Conservation (phyloP, 1,140 invertebrate genomes). For the Amphibalanus amphitrite region DNA sequence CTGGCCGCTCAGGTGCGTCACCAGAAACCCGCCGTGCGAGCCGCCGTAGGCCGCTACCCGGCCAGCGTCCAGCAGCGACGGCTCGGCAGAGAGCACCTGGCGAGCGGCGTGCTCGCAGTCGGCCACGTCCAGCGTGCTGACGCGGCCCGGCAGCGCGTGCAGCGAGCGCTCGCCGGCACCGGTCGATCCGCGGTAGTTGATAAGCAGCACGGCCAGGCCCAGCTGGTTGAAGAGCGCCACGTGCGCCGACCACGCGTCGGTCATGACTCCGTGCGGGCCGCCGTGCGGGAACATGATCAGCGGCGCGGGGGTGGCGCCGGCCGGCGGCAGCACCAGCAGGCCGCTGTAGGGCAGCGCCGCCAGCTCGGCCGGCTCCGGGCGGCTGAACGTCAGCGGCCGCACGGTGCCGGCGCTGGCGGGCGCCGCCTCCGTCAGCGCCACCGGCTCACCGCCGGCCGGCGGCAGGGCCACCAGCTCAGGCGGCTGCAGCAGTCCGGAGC, state of each 20-base stretch:
- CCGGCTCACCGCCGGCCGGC: background rate
- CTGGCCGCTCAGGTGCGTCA: slow-evolving; percentile 63
- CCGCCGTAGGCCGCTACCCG: slow-evolving; percentile 38
- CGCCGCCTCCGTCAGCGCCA: background rate
- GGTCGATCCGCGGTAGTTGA: slow-evolving; percentile 76
- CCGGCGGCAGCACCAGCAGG: slow-evolving; percentile 29
- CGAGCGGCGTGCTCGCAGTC: slow-evolving; percentile 30
- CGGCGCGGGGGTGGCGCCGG: slow-evolving; percentile 22
- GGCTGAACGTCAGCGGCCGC: background rate
- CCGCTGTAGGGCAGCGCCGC: slow-evolving; percentile 27
- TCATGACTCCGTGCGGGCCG: slow-evolving; percentile 51
- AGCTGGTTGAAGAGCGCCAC: slow-evolving; percentile 36
- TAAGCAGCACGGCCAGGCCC: slow-evolving; percentile 49
- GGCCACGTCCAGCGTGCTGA: slow-evolving; percentile 60
- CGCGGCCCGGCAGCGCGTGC: slow-evolving; percentile 47
- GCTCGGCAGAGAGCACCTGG: background rate
- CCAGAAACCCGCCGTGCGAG: slow-evolving; percentile 81
- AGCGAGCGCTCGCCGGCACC: slow-evolving; percentile 60
- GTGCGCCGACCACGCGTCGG: slow-evolving; percentile 39
- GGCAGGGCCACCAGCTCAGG: background rate
- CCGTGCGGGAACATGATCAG: slow-evolving; percentile 57
- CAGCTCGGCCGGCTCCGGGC: slow-evolving; percentile 19
- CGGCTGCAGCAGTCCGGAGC: background rate
- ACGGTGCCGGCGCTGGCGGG: background rate
- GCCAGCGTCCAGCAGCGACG: background rate